Base-by-base conservation (phyloP, 1,140 invertebrate genomes). In the Lethrus apterus region DNA sequence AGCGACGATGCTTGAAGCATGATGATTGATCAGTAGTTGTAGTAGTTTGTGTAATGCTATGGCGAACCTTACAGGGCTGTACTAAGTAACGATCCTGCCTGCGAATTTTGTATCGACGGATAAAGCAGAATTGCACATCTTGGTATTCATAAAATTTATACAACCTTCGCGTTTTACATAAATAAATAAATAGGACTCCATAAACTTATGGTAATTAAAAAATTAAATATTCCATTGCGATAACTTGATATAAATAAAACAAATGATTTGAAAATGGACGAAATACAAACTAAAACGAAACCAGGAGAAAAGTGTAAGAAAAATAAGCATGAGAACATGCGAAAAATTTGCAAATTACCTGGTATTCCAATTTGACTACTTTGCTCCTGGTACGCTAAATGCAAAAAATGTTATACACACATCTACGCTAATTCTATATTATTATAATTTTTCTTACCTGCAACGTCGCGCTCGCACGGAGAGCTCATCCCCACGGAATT, bases 391-490 rank as follows among this genome's bases (percentile, higher is more conserved):
- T 67, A 69, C 48, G 68, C 70, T 70, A 70, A 57, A 64, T 14
- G 30, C 17, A 44, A 33, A 44, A 8, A 15, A n/a, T 29, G 8
- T 10, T 45, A 33, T 40, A 52, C 48, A 51, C 36, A 30, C 24
- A 32, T 23, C 11, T 21, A 35, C 4, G 13, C 45, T 38, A 36
- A 4, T 10, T 29, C 7, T 35, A 32, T 35, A 35, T n/a, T n/a
- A n/a, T n/a, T n/a, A n/a, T n/a, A n/a, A n/a, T n/a, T n/a, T n/a
- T 29, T 58, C 73, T 73, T 68, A 87, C 85, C 83, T 65, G 78
- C 74, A 19, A 92, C 83, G 64, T 86, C 81, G 32, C 79, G 75
- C 63, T 89, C 84, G 63, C 89, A 93, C 1, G 85, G 75, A 7
- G 77, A 77, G 13, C 78, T 79, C 18, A 71, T 64, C 19, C 89